Base-by-base conservation (phyloP, 1,140 invertebrate genomes). In the Ectropis grisescens region DNA sequence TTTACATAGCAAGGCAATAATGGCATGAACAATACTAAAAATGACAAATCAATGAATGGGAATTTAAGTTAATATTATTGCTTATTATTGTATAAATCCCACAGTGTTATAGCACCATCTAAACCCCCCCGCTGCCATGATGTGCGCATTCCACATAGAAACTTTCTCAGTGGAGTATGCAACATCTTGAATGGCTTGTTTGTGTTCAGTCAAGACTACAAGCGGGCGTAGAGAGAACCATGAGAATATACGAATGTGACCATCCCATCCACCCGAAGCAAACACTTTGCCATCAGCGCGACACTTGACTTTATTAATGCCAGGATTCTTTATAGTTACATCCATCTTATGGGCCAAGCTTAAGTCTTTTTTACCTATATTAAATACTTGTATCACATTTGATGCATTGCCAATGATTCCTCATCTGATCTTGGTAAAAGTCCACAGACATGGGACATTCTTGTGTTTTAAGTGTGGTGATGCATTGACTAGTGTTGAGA, bases 201-300 rank as follows among this genome's bases (percentile, higher is more conserved):
- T 84, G 48, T 92, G 90, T 52, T 90, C 87, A 19, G 86, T 87
- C 8, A 95, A 74, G 39, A 93, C 89, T 5, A 88, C 93, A 29
- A 95, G 60, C 2, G 89, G 86, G 29, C 89, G 85, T 6, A 93
- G 64, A 35, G 86, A 90, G 61, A 91, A 93, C 87, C 90, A 91
- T 2, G 91, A 90, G 67, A 90, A 94, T 43, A 94, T 84, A 54
- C 92, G 81, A 25, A 94, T 82, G 29, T 87, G 85, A 2, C 88
- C 87, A 60, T 95, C 93, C 89, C 90, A 93, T 11, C 91, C 89
- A 19, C 88, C 92, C 12, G 85, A 83, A 11, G 88, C 87, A 57
- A 94, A 88, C 3, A 95, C 87, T 69, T 90, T 93, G 7, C 87
- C 83, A 80, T 94, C 92, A 0, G 74, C 53, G 35, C 91, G 83